These are phyloP conservation scores for Onychomys leucogaster DNA, from an alignment of 2,797 vertebrate species.

Conservation along the genomic window DNA sequence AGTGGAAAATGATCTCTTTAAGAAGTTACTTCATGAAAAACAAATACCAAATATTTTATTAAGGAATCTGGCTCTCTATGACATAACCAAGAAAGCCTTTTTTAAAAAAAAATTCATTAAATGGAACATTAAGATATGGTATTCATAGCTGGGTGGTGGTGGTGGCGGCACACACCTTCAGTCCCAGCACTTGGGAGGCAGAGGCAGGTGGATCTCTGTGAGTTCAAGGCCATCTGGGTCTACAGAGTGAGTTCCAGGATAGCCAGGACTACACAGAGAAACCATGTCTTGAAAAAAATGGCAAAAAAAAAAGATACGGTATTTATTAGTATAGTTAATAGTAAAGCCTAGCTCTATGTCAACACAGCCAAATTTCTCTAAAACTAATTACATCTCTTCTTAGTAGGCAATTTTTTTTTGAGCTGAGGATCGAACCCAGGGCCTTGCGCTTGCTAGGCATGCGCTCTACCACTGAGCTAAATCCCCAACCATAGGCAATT, in stretches of 20 bases:
- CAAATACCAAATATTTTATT: not conserved
- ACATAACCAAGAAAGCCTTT: not conserved
- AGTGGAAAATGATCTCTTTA: slow-evolving; percentile 48
- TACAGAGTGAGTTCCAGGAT: not conserved
- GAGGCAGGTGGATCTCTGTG: not conserved
- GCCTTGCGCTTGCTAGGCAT: too few relatives aligned
- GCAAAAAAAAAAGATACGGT: not conserved
- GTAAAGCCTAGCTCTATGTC: not conserved
- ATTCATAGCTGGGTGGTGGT: not conserved
- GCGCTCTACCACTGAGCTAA: too few relatives aligned
- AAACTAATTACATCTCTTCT: slow-evolving; percentile 54
- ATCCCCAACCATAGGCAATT: too few relatives aligned
- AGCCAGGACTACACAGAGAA: not conserved
- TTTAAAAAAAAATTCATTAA: slow-evolving; percentile 17
- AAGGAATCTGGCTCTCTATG: slow-evolving; percentile 11
- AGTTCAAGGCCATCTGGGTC: not conserved
- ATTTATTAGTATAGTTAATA: slow-evolving; percentile 1
- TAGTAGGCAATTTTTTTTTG: slow-evolving; percentile 15
- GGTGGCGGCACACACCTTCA: not conserved
- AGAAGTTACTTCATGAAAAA: slow-evolving; percentile 42
- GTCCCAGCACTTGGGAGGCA: not conserved
- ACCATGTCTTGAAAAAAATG: not conserved
- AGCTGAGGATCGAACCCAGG: too few relatives aligned
- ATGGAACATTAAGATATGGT: not conserved
- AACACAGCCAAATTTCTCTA: slow-evolving; percentile 41